Evolutionary conservation across 2,797 vertebrate genomes (phyloP), one percentile per base, ranked within the genome.

Genomic region (Prunella strophiata): DNA sequence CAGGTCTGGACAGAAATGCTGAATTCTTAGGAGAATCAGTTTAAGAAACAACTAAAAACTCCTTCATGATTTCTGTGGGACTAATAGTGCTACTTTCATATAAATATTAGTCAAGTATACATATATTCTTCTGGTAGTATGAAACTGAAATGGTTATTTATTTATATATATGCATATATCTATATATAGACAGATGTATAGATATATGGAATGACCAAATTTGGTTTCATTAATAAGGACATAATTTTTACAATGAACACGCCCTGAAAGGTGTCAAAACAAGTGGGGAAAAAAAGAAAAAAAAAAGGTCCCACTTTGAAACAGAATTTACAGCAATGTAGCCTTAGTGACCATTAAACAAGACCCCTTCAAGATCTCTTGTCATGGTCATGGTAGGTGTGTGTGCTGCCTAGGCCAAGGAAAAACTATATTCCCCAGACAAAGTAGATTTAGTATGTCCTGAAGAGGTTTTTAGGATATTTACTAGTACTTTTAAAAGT

Each of bases 181-280:
- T 21, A 9, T 13, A 38, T 30, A 27, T 7, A 18, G 36, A 36
- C 36, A 36, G 36, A 36, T 36, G 36, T 36, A 36, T 36, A 36
- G 36, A 10, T 36, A 36, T 10, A 10, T 1, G 0, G 2, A 47
- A 59, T 5, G 1, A 59, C 8, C 15, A 32, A 45, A 71, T 40
- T 36, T 32, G 4, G 3, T 71, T 70, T 77, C 50, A 54, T 54
- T 57, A 72, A 61, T 10, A 8, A 80, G 4, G 22, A 66, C 25
- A 26, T 68, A 30, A 14, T 40, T 81, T 87, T 85, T 25, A 36
- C 19, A 79, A 62, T 34, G 2, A 87, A 13, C 10, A 10, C 27
- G 27, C 11, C 27, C 55, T 40, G 13, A 61, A 62, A 89, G 70
- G 30, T 43, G 50, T 8, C 19, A 61, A 78, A 85, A 42, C 9